phyloP scores from a whole-genome alignment of 92 coral and sea anemone genomes.

The Ricordea florida region DNA sequence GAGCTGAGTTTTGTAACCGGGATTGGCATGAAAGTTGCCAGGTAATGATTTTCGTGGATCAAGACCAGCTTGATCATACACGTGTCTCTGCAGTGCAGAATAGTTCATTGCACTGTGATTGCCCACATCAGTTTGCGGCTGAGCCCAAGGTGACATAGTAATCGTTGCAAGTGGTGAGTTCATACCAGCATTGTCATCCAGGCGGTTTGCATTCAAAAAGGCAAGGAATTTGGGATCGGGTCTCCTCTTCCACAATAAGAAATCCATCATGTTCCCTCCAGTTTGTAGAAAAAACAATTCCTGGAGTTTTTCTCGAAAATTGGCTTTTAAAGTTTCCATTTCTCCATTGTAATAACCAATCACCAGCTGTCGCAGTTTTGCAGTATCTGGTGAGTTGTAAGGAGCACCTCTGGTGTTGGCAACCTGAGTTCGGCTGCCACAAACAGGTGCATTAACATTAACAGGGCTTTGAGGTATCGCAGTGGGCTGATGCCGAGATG shows the following conservation, averaged over 20 bases:
- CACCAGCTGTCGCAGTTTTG: constrained; percentile 80
- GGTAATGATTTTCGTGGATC: constrained; percentile 61
- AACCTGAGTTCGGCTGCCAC: constrained; percentile 53
- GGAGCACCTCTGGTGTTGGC: constrained; percentile 62
- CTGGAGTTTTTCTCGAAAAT: constrained; percentile 88
- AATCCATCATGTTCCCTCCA: constrained; percentile 92
- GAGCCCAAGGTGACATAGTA: constrained; percentile 66
- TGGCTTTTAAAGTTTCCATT: constrained; percentile 74
- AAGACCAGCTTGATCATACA: constrained; percentile 79
- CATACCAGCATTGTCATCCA: constrained; percentile 77
- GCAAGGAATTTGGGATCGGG: constrained; percentile 73
- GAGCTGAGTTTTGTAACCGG: constrained; percentile 52
- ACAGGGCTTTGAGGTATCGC: constrained; percentile 61
- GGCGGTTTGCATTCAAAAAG: constrained; percentile 76
- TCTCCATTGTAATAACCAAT: constrained; percentile 84
- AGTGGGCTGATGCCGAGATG: constrained; percentile 66
- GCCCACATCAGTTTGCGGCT: constrained; percentile 39
- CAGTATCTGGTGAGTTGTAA: constrained; percentile 79
- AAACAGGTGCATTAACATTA: constrained; percentile 65
- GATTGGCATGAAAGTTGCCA: constrained; percentile 53
- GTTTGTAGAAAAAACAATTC: constrained; percentile 92
- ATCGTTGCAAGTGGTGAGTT: constrained; percentile 62
- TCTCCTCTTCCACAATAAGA: constrained; percentile 78
- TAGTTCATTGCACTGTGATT: constrained; percentile 51
- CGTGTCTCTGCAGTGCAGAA: constrained; percentile 64